Evolutionary conservation across 37 sponge, comb jelly and placozoan genomes (phyloP).

Genomic region (Theonella swinhoei): DNA sequence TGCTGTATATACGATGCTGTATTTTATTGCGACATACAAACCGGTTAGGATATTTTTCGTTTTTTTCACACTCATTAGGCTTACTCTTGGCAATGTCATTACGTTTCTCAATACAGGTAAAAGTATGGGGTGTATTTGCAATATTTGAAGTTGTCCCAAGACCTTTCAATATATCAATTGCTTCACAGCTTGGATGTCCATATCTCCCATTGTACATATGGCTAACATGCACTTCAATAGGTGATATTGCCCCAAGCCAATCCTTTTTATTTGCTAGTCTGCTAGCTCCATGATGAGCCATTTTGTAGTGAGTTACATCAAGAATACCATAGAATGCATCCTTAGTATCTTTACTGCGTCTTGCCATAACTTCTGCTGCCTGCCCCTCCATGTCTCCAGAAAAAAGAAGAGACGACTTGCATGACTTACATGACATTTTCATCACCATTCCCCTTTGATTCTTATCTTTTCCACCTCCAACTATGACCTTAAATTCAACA

Average conservation of each 20-base stretch:
- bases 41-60: not conserved
- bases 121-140: too few species aligned
- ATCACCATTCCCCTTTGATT: not conserved
- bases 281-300: conserved; percentile 41
- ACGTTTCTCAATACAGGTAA: too few species aligned
- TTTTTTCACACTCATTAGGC: not conserved
- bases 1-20: not conserved
- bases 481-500: not conserved
- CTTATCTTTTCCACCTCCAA: conserved; percentile 15
- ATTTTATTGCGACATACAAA: not conserved
- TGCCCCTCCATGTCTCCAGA: conserved; percentile 27
- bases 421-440: not conserved
- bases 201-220: not conserved
- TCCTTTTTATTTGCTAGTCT: not conserved
- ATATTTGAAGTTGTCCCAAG: too few species aligned
- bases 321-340: too few species aligned
- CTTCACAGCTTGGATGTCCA: conserved; percentile 16
- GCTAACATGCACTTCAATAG: conserved; percentile 7
- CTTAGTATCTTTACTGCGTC: not conserved
- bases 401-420: not conserved
- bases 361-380: not conserved
- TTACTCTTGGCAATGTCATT: not conserved
- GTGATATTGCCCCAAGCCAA: conserved; percentile 6
- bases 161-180: not conserved
- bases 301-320: conserved; percentile 2